Conservation (phyloP, 2,888 invertebrate species). For the Meandrusa payeni region DNA sequence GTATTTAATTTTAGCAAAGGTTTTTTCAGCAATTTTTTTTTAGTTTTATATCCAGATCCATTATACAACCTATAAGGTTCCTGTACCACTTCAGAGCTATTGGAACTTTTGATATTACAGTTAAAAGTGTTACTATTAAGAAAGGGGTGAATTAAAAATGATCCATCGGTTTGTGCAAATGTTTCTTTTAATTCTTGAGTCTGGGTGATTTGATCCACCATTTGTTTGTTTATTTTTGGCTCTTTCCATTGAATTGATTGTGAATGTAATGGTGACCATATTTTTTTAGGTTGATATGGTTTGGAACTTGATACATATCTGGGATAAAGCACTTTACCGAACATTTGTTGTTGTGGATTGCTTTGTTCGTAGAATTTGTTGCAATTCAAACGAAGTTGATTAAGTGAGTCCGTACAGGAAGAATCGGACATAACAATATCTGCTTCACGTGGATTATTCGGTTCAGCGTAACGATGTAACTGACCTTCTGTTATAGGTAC, state of each 20-base stretch:
- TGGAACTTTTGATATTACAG: background rate
- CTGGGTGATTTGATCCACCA: background rate
- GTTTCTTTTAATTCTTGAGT: slow-evolving; percentile 2
- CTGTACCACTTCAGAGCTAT: background rate
- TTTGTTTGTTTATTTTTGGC: slow-evolving; percentile 8
- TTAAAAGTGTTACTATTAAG: background rate
- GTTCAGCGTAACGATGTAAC: slow-evolving; percentile 39
- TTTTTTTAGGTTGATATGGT: slow-evolving; percentile 1
- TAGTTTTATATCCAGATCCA: too few relatives aligned
- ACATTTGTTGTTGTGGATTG: background rate
- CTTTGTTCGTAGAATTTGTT: background rate
- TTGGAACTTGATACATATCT: background rate
- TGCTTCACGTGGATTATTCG: slow-evolving; percentile 32
- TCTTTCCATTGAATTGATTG: background rate
- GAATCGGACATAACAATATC: background rate
- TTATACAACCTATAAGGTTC: too few relatives aligned
- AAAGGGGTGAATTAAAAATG: background rate
- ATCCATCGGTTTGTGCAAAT: slow-evolving; percentile 1
- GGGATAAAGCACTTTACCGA: background rate
- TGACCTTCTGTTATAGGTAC: slow-evolving; percentile 34
- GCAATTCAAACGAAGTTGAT: background rate
- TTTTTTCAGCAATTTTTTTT: background rate
- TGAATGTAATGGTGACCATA: slow-evolving; percentile 8
- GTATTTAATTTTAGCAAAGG: background rate
- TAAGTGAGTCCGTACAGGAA: background rate